phyloP scores from a whole-genome alignment of 1,140 invertebrate species.

The Ostrea edulis region DNA sequence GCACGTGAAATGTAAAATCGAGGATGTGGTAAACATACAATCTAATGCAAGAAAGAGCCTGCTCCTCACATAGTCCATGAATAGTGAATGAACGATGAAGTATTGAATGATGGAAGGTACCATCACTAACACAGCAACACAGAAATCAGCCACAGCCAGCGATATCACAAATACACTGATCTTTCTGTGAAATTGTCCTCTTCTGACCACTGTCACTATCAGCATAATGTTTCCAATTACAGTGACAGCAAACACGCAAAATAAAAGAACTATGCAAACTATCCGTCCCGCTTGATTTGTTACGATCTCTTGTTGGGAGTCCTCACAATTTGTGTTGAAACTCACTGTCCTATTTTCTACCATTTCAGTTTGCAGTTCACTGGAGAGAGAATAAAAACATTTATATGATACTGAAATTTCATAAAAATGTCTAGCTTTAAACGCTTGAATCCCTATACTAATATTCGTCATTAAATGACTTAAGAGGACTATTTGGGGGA shows the following conservation, averaged over 20 bases:
- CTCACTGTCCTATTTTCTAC: not conserved
- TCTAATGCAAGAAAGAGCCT: conserved; percentile 98
- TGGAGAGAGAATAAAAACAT: too few species aligned
- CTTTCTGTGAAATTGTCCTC: conserved; percentile 86
- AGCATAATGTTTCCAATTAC: conserved; percentile 91
- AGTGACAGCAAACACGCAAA: conserved; percentile 50
- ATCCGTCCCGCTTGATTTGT: not conserved
- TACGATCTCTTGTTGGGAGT: not conserved
- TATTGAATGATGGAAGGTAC: conserved; percentile 82
- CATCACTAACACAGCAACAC: conserved; percentile 88
- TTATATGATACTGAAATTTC: too few species aligned
- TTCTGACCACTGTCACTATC: conserved; percentile 89
- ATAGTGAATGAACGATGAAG: conserved; percentile 87
- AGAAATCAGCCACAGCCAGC: conserved; percentile 94
- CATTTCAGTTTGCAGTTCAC: too few species aligned
- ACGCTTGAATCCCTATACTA: too few species aligned
- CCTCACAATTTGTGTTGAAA: not conserved
- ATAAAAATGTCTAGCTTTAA: too few species aligned
- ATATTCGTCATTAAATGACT: too few species aligned
- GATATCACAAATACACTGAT: conserved; percentile 96
- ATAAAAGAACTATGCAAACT: conserved; percentile 42
- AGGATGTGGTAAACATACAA: conserved; percentile 98
- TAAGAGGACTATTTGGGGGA: too few species aligned
- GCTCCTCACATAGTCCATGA: conserved; percentile 96
- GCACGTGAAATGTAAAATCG: conserved; percentile 97